Conservation (phyloP, 2,888 invertebrate species). For the Cerceris rybyensis region DNA sequence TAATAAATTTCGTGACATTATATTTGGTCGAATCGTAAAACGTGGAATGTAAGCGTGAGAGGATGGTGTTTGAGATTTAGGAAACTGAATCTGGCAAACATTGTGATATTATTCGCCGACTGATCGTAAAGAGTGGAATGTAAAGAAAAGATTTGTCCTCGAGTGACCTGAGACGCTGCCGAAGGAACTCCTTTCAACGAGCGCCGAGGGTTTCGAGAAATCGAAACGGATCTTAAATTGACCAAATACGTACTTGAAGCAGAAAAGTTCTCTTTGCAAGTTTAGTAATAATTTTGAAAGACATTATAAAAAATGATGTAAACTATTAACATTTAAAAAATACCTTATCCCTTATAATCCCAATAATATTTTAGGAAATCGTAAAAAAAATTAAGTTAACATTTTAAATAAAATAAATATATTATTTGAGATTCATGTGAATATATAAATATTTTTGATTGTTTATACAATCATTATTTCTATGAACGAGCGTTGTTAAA, state of each 20-base stretch:
- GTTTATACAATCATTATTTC: background rate
- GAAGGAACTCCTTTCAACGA: conserved; percentile 8
- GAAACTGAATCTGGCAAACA: conserved; percentile 54
- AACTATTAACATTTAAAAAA: no score
- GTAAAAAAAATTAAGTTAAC: background rate
- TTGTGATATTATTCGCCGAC: conserved; percentile 57
- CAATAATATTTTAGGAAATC: background rate
- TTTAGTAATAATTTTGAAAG: background rate
- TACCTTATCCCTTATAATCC: no score
- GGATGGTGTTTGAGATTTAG: conserved; percentile 40
- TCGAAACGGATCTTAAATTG: background rate
- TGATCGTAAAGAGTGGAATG: conserved; percentile 57
- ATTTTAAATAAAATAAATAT: no score
- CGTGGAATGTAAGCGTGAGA: conserved; percentile 54
- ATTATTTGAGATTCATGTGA: no score
- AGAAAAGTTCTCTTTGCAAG: background rate
- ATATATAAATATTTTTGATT: background rate
- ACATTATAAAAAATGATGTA: background rate
- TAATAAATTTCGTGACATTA: conserved; percentile 47
- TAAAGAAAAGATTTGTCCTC: conserved; percentile 55
- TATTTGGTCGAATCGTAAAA: conserved; percentile 52
- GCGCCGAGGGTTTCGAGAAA: background rate
- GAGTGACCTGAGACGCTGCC: conserved; percentile 43
- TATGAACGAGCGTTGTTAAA: background rate
- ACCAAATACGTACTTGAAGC: background rate